Conservation (phyloP, 2,113 vertebrate genomes). For the Sinocyclocheilus rhinocerous region DNA sequence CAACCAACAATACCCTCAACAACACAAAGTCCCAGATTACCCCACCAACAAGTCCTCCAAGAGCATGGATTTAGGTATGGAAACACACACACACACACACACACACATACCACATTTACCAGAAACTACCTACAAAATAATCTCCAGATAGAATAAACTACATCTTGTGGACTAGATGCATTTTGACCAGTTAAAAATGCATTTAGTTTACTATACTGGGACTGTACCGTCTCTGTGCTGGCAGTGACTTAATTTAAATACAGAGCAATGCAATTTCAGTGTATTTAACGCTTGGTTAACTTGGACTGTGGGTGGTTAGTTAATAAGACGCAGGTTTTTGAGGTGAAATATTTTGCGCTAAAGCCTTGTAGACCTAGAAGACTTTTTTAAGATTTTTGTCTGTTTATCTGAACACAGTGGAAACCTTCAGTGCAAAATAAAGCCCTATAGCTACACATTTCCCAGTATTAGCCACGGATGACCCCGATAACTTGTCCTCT, state of each 20-base stretch:
- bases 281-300: neutral
- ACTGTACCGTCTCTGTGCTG: neutral
- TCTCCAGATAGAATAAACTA: neutral
- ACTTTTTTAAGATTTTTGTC: neutral
- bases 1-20: conserved; percentile 67
- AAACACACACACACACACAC: too few species aligned
- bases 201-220: neutral
- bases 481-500: conserved; percentile 37
- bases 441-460: conserved; percentile 25
- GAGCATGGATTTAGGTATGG: conserved; percentile 95
- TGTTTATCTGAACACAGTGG: neutral
- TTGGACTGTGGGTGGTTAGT: neutral
- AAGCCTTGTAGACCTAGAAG: neutral
- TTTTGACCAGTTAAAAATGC: neutral
- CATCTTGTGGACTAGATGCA: neutral
- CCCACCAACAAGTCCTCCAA: conserved; percentile 85
- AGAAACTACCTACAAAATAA: neutral
- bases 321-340: neutral
- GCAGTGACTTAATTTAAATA: neutral
- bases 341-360: neutral
- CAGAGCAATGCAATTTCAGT: neutral
- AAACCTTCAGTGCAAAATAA: conserved; percentile 2
- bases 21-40: conserved; percentile 55
- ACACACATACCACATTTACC: conserved; percentile 20
- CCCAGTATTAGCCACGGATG: conserved; percentile 37